These are phyloP conservation scores for Agapostemon virescens DNA, from an alignment of 2,888 invertebrate species.

Conservation along the genomic window DNA sequence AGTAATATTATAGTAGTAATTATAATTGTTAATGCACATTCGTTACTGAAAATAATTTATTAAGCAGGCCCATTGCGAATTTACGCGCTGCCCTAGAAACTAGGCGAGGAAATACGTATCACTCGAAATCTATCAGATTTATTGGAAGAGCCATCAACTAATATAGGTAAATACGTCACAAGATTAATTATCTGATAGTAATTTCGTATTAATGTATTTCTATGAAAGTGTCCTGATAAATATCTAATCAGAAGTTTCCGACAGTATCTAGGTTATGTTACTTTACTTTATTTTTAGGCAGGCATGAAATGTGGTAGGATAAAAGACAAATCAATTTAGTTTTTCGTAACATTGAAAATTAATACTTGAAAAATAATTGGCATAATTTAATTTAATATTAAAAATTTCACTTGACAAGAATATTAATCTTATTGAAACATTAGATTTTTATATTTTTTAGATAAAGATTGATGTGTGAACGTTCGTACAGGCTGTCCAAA, in stretches of 20 bases:
- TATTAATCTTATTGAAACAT: neutral
- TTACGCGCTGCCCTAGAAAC: neutral
- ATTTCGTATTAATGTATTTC: neutral
- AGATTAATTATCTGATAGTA: neutral
- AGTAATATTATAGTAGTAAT: neutral
- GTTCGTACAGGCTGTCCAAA: neutral
- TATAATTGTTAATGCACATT: neutral
- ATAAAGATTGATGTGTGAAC: neutral
- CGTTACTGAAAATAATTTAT: neutral
- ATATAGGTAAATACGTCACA: neutral
- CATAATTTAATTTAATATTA: too few species aligned
- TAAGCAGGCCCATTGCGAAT: neutral
- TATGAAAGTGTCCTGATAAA: neutral
- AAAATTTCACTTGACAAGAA: too few species aligned
- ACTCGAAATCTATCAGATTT: neutral
- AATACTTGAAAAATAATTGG: too few species aligned
- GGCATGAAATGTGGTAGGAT: too few species aligned
- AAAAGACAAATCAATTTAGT: too few species aligned
- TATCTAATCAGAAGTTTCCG: neutral
- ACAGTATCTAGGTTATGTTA: too few species aligned
- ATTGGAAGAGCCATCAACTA: neutral
- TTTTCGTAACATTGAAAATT: too few species aligned
- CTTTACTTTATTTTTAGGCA: too few species aligned
- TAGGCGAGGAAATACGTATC: neutral
- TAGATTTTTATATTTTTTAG: neutral